phyloP scores from a whole-genome alignment of 2,888 invertebrate species.

The Lypha dubia region DNA sequence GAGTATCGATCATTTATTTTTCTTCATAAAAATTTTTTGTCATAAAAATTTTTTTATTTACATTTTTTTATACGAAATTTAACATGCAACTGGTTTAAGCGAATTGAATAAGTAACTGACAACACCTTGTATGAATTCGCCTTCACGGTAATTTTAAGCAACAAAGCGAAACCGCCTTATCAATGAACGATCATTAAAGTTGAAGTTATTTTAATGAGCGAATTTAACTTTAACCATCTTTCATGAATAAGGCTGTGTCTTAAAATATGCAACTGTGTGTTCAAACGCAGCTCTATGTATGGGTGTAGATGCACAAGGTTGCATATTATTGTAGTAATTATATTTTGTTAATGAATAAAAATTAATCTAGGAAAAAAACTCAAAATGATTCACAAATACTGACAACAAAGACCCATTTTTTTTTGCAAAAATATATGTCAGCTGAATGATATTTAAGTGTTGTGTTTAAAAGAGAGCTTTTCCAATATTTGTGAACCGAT shows the following conservation, averaged over 20 bases:
- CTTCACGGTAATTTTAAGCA: background rate
- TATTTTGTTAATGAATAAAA: slow-evolving; percentile 2
- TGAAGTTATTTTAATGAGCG: too few relatives aligned
- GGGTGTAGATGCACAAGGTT: slow-evolving; percentile 27
- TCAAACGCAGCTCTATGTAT: slow-evolving; percentile 18
- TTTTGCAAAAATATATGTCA: slow-evolving; percentile 17
- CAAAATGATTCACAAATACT: slow-evolving; percentile 71
- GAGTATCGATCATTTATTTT: too few relatives aligned
- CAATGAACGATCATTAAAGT: too few relatives aligned
- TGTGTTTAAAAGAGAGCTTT: slow-evolving; percentile 33
- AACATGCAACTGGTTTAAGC: too few relatives aligned
- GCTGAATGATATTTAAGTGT: slow-evolving; percentile 71
- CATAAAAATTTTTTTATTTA: too few relatives aligned
- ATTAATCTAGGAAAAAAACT: slow-evolving; percentile 19
- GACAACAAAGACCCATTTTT: slow-evolving; percentile 69
- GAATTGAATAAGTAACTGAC: too few relatives aligned
- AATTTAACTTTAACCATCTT: too few relatives aligned
- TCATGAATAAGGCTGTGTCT: too few relatives aligned
- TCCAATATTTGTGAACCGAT: slow-evolving; percentile 69
- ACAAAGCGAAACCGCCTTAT: background rate
- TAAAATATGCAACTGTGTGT: slow-evolving; percentile 22
- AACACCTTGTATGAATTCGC: too few relatives aligned
- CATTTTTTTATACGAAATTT: too few relatives aligned
- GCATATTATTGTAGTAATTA: slow-evolving; percentile 28
- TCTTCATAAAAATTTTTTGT: too few relatives aligned